Evolutionary conservation across 1,140 invertebrate species (phyloP).

Genomic region (Drosophila novamexicana): DNA sequence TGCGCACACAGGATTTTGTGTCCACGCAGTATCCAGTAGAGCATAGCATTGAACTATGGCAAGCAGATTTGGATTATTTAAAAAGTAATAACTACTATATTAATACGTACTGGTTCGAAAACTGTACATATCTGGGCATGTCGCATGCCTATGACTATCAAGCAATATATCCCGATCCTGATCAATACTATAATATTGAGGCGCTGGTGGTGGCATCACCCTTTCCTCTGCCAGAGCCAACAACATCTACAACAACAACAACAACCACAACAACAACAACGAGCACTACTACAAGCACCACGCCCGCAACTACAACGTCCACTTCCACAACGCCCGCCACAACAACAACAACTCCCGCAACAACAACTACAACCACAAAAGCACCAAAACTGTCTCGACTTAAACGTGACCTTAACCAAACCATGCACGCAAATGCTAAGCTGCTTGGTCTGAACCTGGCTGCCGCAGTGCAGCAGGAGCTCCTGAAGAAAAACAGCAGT

Average conservation of each 20-base stretch:
- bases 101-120: conserved; percentile 91
- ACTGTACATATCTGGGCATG: conserved; percentile 89
- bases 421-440: conserved; percentile 68
- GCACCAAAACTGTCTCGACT: conserved; percentile 34
- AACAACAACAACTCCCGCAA: conserved; percentile 36
- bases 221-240: conserved; percentile 87
- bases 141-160: conserved; percentile 87
- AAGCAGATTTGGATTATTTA: conserved; percentile 87
- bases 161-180: conserved; percentile 87
- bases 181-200: conserved; percentile 88
- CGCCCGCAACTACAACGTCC: conserved; percentile 78
- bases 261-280: conserved; percentile 85
- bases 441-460: conserved; percentile 61
- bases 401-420: conserved; percentile 67
- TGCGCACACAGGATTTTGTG: conserved; percentile 86
- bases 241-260: conserved; percentile 86
- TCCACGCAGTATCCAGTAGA: conserved; percentile 86
- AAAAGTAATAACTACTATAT: conserved; percentile 87
- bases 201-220: conserved; percentile 89
- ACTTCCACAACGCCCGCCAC: conserved; percentile 56
- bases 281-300: conserved; percentile 85
- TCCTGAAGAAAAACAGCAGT: conserved; percentile 16
- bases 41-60: conserved; percentile 86
- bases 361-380: conserved; percentile 41
- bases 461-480: conserved; percentile 69